Conservation (phyloP, 2,797 vertebrate species). For the Miichthys miiuy region DNA sequence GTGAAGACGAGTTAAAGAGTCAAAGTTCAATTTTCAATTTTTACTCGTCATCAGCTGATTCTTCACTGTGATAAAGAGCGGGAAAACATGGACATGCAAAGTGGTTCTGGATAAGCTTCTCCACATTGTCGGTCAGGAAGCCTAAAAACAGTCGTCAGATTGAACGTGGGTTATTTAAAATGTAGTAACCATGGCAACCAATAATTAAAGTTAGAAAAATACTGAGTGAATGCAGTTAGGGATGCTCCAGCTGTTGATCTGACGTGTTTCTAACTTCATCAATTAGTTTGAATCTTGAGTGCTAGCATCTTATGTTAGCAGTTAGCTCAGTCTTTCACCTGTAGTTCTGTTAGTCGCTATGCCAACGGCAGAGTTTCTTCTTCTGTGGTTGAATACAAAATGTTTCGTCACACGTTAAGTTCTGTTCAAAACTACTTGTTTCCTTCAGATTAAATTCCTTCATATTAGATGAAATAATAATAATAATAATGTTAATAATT, state of each 20-base stretch:
- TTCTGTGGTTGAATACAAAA: background rate
- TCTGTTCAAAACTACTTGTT: no score
- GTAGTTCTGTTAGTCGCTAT: no score
- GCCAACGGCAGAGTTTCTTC: no score
- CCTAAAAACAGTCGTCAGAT: conserved; percentile 13
- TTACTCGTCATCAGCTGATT: conserved; percentile 13
- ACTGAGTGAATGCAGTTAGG: background rate
- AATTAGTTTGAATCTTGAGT: background rate
- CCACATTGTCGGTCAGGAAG: conserved; percentile 19
- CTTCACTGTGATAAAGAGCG: conserved; percentile 57
- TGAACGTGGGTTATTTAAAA: background rate
- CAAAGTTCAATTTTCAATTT: no score
- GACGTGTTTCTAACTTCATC: background rate
- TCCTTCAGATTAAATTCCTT: no score
- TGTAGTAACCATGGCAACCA: conserved; percentile 2
- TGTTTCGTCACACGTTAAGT: no score
- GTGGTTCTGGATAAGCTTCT: conserved; percentile 38
- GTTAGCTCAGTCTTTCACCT: background rate
- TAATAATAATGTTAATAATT: no score
- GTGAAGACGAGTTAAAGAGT: conserved; percentile 2
- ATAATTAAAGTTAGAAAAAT: background rate
- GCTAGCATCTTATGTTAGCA: background rate
- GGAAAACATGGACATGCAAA: conserved; percentile 68
- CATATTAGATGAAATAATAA: no score
- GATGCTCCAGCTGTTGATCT: background rate